Evolutionary conservation across 2,113 vertebrate genomes (phyloP).

Genomic region (Tauraco erythrolophus): DNA sequence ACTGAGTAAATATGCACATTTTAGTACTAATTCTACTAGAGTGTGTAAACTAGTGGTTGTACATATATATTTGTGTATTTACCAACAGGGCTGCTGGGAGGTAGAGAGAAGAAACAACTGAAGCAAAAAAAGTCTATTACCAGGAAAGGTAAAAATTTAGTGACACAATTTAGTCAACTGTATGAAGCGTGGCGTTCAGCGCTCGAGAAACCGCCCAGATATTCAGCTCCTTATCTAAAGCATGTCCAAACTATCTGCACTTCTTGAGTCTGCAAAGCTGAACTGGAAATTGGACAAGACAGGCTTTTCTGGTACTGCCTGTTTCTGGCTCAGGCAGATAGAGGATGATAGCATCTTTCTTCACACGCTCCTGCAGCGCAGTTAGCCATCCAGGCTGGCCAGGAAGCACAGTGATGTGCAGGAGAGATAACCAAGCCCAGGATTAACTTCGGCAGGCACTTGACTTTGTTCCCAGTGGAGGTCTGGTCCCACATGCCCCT

Average conservation of each 20-base stretch:
- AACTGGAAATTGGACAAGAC: conserved; percentile 69
- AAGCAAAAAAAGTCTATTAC: conserved; percentile 21
- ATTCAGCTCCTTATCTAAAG: conserved; percentile 67
- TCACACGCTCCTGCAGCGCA: conserved; percentile 2
- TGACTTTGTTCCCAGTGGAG: not conserved
- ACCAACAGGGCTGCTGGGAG: not conserved
- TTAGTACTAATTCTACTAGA: not conserved
- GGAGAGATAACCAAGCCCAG: not conserved
- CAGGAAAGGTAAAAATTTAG: conserved; percentile 13
- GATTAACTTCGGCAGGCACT: not conserved
- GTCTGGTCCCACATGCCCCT: accelerated
- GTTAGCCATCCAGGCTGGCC: not conserved
- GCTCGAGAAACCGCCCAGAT: conserved; percentile 43
- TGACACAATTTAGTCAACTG: conserved; percentile 39
- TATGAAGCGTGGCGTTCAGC: not conserved
- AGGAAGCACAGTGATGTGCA: conserved; percentile 10
- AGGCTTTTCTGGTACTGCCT: conserved; percentile 62
- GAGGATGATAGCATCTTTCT: conserved; percentile 60
- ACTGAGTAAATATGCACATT: not conserved
- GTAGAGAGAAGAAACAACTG: not conserved
- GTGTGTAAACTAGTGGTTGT: not conserved
- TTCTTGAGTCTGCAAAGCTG: conserved; percentile 62
- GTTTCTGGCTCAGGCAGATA: conserved; percentile 66
- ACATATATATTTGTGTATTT: not conserved
- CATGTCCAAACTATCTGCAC: conserved; percentile 63